phyloP scores from a whole-genome alignment of 2,888 invertebrate species.

The Coenonympha glycerion region DNA sequence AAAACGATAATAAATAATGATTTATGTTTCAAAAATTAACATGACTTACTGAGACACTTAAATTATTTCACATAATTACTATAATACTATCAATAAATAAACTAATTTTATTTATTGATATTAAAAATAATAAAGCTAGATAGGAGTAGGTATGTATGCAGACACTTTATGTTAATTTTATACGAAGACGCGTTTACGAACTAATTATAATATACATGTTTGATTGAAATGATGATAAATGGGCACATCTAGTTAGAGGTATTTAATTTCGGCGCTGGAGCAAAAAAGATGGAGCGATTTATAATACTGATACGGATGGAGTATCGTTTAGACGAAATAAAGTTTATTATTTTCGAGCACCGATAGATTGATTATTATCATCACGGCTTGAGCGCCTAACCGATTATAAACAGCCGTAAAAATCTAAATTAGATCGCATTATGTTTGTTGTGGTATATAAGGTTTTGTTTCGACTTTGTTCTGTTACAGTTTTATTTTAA shows the following conservation, averaged over 20 bases:
- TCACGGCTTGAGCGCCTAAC: conserved; percentile 17
- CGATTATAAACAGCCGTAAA: conserved; percentile 42
- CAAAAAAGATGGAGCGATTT: conserved; percentile 22
- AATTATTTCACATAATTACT: too few relatives aligned
- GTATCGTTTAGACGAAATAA: conserved; percentile 22
- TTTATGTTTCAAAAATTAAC: too few relatives aligned
- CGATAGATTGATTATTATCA: conserved; percentile 18
- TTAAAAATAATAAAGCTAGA: neutral
- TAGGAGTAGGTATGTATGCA: neutral
- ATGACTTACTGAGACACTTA: too few relatives aligned
- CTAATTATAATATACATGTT: conserved; percentile 16
- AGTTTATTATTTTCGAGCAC: conserved; percentile 19
- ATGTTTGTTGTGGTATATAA: conserved; percentile 4
- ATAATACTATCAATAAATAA: too few relatives aligned
- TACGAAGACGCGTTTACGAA: conserved; percentile 10
- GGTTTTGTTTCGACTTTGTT: conserved; percentile 9
- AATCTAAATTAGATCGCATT: conserved; percentile 31
- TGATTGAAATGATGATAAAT: conserved; percentile 18
- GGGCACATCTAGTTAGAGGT: conserved; percentile 15
- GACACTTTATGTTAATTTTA: conserved; percentile 11
- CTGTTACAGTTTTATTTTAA: neutral
- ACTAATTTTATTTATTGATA: conserved; percentile 1
- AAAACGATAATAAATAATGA: too few relatives aligned
- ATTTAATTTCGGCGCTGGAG: conserved; percentile 14
- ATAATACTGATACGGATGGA: conserved; percentile 19